These are phyloP conservation scores for Apogon talboti DNA, from an alignment of 2,797 vertebrate species.

Conservation along the genomic window DNA sequence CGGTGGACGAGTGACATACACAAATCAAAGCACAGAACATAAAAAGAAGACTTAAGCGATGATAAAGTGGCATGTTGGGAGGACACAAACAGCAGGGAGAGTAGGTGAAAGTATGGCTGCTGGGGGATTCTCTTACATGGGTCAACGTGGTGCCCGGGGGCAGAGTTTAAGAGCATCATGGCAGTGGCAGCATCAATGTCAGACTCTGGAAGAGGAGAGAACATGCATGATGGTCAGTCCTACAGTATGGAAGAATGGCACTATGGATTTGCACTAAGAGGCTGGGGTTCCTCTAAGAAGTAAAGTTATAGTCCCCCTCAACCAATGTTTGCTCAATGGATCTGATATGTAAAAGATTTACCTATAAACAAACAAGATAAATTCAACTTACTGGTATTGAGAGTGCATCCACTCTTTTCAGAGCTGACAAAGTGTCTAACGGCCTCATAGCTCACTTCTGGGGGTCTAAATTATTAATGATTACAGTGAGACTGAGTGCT, in stretches of 20 bases:
- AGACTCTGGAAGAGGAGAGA: conserved; percentile 93
- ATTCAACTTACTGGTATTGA: conserved; percentile 50
- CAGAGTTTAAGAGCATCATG: conserved; percentile 99
- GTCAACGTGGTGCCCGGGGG: conserved; percentile 95
- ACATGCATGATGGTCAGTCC: conserved; percentile 85
- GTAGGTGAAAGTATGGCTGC: conserved; percentile 60
- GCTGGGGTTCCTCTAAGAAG: conserved; percentile 32
- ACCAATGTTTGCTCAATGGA: conserved; percentile 24
- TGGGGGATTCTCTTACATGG: conserved; percentile 91
- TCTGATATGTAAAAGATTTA: conserved; percentile 25
- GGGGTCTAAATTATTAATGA: conserved; percentile 87
- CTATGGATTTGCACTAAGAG: conserved; percentile 51
- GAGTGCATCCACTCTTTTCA: conserved; percentile 72
- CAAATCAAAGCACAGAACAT: conserved; percentile 58
- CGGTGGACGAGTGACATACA: conserved; percentile 24
- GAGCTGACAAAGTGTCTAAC: conserved; percentile 79
- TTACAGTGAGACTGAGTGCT: conserved; percentile 81
- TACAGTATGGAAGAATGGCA: conserved; percentile 66
- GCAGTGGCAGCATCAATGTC: conserved; percentile 99
- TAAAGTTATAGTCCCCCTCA: conserved; percentile 3
- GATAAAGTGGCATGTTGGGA: conserved; percentile 61
- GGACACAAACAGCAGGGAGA: conserved; percentile 50
- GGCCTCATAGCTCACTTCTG: conserved; percentile 81
- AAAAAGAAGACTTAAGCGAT: conserved; percentile 67
- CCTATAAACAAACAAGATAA: conserved; percentile 48